A percentile compares a stretch with the other conserved stretches of the same genome.
Evolutionary conservation across 53 echinoderm and acorn worm species (phyloP).

Genomic region (Patiria pectinifera): DNA sequence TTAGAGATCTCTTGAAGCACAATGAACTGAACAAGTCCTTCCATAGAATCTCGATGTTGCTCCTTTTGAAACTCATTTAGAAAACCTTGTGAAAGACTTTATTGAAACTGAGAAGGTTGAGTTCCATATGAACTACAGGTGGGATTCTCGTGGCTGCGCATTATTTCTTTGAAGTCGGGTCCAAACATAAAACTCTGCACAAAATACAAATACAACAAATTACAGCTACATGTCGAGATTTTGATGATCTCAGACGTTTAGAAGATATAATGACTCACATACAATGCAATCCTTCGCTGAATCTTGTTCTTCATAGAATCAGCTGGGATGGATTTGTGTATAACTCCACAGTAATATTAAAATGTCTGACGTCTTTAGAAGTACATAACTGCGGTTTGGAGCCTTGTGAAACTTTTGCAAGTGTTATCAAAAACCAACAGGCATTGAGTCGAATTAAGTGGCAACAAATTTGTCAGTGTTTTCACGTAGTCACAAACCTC

Average conservation of each 20-base stretch:
- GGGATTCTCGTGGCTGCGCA: too few species aligned
- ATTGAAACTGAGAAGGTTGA: neutral
- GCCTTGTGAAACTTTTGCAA: too few species aligned
- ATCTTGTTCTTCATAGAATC: neutral
- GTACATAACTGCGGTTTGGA: too few species aligned
- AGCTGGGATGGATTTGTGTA: neutral
- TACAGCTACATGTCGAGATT: too few species aligned
- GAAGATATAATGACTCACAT: neutral
- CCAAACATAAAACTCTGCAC: neutral
- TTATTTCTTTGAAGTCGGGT: too few species aligned
- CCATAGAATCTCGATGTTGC: too few species aligned
- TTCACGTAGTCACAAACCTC: too few species aligned
- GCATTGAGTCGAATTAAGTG: too few species aligned
- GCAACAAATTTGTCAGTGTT: too few species aligned
- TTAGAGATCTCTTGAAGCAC: neutral
- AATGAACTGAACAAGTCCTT: neutral
- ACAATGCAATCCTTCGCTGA: too few species aligned
- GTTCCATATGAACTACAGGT: neutral
- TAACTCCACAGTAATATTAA: neutral
- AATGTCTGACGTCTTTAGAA: neutral
- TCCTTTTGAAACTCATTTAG: constrained; percentile 6
- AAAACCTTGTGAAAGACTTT: neutral
- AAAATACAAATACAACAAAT: too few species aligned
- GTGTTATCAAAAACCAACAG: too few species aligned
- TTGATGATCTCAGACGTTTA: neutral